These are phyloP conservation scores for Hydrocynus forskahlii DNA, from an alignment of 2,797 vertebrate species.

Conservation along the genomic window DNA sequence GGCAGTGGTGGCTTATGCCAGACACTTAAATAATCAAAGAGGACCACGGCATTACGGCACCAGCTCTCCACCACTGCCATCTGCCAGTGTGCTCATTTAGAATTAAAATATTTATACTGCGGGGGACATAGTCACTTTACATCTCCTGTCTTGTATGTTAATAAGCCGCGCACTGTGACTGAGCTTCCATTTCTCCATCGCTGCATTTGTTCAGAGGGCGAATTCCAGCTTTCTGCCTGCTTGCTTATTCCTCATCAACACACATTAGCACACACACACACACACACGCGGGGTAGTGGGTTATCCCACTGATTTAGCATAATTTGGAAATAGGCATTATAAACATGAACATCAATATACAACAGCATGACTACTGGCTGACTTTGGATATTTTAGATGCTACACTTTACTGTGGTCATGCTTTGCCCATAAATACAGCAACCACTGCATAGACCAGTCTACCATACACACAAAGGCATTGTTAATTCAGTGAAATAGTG, in stretches of 20 bases:
- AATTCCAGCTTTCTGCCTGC: conserved; percentile 21
- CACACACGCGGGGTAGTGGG: conserved; percentile 7
- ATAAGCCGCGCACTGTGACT: conserved; percentile 28
- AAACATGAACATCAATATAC: neutral
- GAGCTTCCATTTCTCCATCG: conserved; percentile 34
- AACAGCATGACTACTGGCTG: conserved; percentile 1
- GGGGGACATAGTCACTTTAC: conserved; percentile 53
- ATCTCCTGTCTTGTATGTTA: conserved; percentile 55
- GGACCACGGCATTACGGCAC: neutral
- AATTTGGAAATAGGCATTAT: neutral
- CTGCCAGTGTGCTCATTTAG: conserved; percentile 56
- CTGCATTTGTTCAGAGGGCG: conserved; percentile 41
- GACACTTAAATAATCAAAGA: conserved; percentile 55
- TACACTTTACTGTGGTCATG: too few relatives aligned
- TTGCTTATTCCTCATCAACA: neutral
- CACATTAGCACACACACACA: conserved; percentile 15
- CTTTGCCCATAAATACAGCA: too few relatives aligned
- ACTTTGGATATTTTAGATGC: neutral
- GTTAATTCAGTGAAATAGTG: too few relatives aligned
- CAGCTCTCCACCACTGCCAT: conserved; percentile 17
- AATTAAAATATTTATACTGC: conserved; percentile 63
- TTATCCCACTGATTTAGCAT: neutral
- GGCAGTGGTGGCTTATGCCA: conserved; percentile 22
- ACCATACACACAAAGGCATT: too few relatives aligned
- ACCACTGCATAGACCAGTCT: too few relatives aligned